Base-by-base conservation (phyloP, 2,888 invertebrate genomes). In the Eupithecia insigniata region DNA sequence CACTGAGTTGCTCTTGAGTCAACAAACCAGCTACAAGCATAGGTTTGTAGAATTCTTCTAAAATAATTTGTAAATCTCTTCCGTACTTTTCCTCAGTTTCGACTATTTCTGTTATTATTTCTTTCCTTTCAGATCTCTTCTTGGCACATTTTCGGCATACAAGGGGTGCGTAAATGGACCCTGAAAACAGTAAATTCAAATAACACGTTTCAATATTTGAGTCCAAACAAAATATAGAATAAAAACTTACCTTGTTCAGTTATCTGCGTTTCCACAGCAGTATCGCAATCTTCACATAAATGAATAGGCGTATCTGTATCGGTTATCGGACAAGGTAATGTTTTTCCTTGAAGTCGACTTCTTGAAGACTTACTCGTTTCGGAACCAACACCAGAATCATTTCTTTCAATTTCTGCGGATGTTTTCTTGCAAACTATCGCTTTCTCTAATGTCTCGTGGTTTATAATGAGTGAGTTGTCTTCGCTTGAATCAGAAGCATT, bases 61-160 rank as follows among this genome's bases (percentile, higher is more conserved):
- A 95, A 81, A 99, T 97, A 72, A 99, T 98, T 87, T 97, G 97
- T 82, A 99, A 94, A 90, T 99, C 99, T 69, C 98, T 95, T 28
- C 98, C 98, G 87, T 99, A 99, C 85, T 98, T 99, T 86, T 98
- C 97, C 92, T 99, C 99, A 2, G 99, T 99, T 91, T 99, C 99
- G 6, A 98, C 97, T 76, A 99, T 98, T 94, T 99, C 99, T 5
- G 97, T 97, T 68, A 99, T 97, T 46, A 98, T 99, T 94, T 99
- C 98, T 85, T 98, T 98, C 70, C 99, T 95, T 88, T 99, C 99
- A 12, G 97, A 96, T 71, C 98, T 95, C 84, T 97, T 97, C 86
- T 98, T 97, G 73, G 96, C 95, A 89, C 99, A 99, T 87, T 98
- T 98, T 77, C 97, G 95, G 89, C 98, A 99, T 43, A 98, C 96